Base-by-base conservation (phyloP, 2,888 invertebrate species). In the Dexiosoma caninum region DNA sequence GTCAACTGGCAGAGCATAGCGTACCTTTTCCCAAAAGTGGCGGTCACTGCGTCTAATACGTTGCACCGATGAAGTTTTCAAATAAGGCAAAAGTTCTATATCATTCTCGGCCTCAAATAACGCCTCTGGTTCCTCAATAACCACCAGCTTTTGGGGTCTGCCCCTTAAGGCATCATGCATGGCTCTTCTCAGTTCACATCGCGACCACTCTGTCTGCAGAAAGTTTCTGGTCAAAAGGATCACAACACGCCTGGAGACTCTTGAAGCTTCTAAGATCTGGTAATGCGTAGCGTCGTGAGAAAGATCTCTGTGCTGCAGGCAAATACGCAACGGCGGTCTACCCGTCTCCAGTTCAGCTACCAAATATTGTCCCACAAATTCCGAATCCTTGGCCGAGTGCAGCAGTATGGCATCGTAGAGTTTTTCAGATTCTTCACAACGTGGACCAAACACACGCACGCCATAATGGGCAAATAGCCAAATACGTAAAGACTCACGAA, bases 151-250 rank as follows among this genome's bases (percentile, higher is more conserved):
- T 90, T 95, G 95, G 84, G 95, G 94, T 83, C 96, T 92, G 57
- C 95, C 95, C 86, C 96, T 94, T 74, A 97, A 92, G 14, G 96
- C 95, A 88, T 97, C 96, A 91, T 96, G 97, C 82, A 98, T 92
- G 30, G 97, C 96, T 85, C 96, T 95, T 82, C 97, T 94, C 87
- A 98, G 94, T 89, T 98, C 98, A 89, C 95, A 95, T 81, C 96
- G 93, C 64, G 96, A 95, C 98, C 98, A 98, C 90, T 98, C 97
- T 37, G 97, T 97, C 90, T 96, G 95, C 87, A 98, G 92, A 91
- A 97, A 98, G 91, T 97, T 95, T 86, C 96, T 93, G 51, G 97
- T 96, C 82, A 98, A 91, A 59, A 98, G 93, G 84, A 98, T 92
- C 84, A 98, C 94, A 83, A 98, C 95, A 83, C 97, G 93, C 79